A percentile compares a stretch with the other conserved stretches of the same genome.
phyloP scores from a whole-genome alignment of 2,888 invertebrate species.

The Odontomyia ornata region DNA sequence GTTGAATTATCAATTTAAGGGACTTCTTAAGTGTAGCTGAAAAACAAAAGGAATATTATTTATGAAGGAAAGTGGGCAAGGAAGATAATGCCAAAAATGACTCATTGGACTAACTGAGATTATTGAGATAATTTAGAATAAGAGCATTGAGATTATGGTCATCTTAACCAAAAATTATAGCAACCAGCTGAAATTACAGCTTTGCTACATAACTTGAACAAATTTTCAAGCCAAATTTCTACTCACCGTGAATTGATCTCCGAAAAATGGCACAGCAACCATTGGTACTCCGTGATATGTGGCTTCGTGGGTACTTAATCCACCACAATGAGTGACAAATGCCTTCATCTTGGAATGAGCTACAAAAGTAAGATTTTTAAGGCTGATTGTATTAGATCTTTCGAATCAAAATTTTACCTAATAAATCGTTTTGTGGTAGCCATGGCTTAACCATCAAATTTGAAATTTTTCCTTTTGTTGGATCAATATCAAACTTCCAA shows the following conservation, averaged over 20 bases:
- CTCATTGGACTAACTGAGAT: no score
- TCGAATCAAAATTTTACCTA: constrained; percentile 60
- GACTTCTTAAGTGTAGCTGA: no score
- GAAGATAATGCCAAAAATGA: no score
- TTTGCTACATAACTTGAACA: no score
- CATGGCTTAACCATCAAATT: constrained; percentile 64
- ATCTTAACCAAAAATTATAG: no score
- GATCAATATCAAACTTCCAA: constrained; percentile 59
- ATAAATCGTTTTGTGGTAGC: constrained; percentile 67
- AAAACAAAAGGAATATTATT: no score
- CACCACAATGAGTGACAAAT: constrained; percentile 58
- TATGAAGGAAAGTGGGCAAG: no score
- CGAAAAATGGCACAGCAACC: constrained; percentile 56
- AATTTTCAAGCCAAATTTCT: no score
- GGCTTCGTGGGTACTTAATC: constrained; percentile 58
- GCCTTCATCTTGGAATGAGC: constrained; percentile 55
- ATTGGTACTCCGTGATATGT: constrained; percentile 58
- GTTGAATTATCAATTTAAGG: no score
- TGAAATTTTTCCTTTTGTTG: background rate
- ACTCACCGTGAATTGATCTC: constrained; percentile 55
- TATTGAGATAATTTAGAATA: no score
- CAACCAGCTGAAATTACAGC: no score
- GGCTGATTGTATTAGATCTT: background rate
- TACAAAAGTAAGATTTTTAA: constrained; percentile 40
- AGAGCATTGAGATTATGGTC: no score